phyloP scores from a whole-genome alignment of 2,888 invertebrate genomes.

The Phasia obesa region DNA sequence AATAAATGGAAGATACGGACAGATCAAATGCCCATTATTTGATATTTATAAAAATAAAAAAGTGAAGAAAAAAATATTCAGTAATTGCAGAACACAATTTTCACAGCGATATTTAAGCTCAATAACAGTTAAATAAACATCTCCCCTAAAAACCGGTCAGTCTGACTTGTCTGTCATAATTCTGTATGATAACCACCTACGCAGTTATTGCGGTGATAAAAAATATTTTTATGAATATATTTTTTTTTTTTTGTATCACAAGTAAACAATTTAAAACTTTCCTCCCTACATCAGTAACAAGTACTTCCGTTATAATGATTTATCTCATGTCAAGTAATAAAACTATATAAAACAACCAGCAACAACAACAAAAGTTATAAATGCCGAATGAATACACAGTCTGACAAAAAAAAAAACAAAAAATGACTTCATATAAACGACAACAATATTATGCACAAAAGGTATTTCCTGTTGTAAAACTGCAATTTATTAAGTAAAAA shows the following conservation, averaged over 20 bases:
- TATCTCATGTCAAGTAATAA: slow-evolving; percentile 64
- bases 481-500: slow-evolving; percentile 64
- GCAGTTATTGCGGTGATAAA: slow-evolving; percentile 36
- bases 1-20: too few relatives aligned
- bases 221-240: slow-evolving; percentile 22
- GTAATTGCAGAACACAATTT: not conserved
- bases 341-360: slow-evolving; percentile 29
- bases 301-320: slow-evolving; percentile 71
- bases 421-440: not conserved
- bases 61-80: slow-evolving; percentile 18
- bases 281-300: slow-evolving; percentile 69
- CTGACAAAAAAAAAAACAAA: slow-evolving; percentile 41
- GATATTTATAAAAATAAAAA: not conserved
- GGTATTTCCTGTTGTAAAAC: slow-evolving; percentile 71
- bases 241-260: slow-evolving; percentile 23
- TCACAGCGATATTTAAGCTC: slow-evolving; percentile 5
- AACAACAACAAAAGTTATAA: slow-evolving; percentile 27
- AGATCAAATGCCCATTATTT: too few relatives aligned
- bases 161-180: slow-evolving; percentile 24
- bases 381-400: slow-evolving; percentile 48
- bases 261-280: slow-evolving; percentile 45
- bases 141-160: slow-evolving; percentile 30
- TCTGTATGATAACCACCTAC: slow-evolving; percentile 42
- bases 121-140: slow-evolving; percentile 31
- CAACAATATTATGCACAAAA: slow-evolving; percentile 61